Evolutionary conservation across 37 sponge, comb jelly and placozoan genomes (phyloP).

Genomic region (Tethya wilhelma): DNA sequence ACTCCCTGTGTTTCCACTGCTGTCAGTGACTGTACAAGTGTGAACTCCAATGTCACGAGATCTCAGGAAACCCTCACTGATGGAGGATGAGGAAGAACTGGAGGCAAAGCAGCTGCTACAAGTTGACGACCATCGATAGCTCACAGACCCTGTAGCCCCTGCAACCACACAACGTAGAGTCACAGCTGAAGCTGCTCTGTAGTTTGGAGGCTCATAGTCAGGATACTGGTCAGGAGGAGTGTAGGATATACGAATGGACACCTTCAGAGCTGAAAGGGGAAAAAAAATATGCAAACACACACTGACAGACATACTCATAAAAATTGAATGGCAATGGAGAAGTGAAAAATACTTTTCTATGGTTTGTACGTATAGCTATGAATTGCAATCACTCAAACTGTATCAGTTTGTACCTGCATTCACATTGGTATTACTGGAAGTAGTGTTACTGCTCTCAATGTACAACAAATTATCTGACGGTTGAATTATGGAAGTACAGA

Average conservation of each 20-base stretch:
- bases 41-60: neutral
- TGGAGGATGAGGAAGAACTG: neutral
- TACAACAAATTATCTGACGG: neutral
- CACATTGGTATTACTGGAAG: no score
- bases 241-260: conserved; percentile 15
- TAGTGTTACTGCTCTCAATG: neutral
- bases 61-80: conserved; percentile 3
- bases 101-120: conserved; percentile 14
- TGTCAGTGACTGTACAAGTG: conserved; percentile 11
- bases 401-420: no score
- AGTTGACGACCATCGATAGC: conserved; percentile 16
- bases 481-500: neutral
- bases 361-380: no score
- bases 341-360: no score
- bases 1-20: conserved; percentile 7
- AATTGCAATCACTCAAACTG: no score
- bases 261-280: conserved; percentile 1
- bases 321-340: no score
- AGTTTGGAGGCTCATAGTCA: no score
- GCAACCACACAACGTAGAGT: neutral
- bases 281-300: neutral
- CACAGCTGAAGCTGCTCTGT: conserved; percentile 8
- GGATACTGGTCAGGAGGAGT: conserved; percentile 12
- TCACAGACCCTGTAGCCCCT: neutral
- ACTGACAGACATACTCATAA: neutral